These are phyloP conservation scores for Pelusios castaneus DNA, from an alignment of 2,113 vertebrate genomes.

Conservation along the genomic window DNA sequence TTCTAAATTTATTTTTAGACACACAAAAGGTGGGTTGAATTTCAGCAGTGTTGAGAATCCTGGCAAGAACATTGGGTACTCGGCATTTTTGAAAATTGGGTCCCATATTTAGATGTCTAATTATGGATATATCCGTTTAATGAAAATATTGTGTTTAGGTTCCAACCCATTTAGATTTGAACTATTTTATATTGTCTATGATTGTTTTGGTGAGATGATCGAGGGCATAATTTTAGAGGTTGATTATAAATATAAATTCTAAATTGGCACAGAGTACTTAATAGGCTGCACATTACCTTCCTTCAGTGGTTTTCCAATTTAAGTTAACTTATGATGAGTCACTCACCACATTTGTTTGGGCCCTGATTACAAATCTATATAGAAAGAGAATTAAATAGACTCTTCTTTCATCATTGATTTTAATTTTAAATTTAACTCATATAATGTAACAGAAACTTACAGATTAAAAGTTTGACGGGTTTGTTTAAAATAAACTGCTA, in stretches of 20 bases:
- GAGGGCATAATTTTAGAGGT: constrained; percentile 36
- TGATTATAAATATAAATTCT: constrained; percentile 60
- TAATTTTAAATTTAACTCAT: constrained; percentile 68
- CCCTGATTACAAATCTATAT: constrained; percentile 68
- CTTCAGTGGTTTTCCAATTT: constrained; percentile 68
- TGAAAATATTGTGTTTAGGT: not conserved
- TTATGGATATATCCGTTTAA: not conserved
- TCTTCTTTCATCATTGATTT: constrained; percentile 74
- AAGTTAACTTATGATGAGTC: constrained; percentile 65
- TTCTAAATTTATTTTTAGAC: not conserved
- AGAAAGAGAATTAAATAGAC: constrained; percentile 60
- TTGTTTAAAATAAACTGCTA: constrained; percentile 29
- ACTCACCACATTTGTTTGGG: constrained; percentile 54
- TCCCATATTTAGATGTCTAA: not conserved
- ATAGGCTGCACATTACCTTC: constrained; percentile 58
- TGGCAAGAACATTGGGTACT: not conserved
- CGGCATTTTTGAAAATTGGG: not conserved
- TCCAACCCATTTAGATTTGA: not conserved
- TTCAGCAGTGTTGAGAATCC: not conserved
- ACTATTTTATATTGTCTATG: not conserved
- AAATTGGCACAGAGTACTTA: constrained; percentile 50
- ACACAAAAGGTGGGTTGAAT: not conserved
- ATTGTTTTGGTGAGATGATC: constrained; percentile 1
- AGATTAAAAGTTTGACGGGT: constrained; percentile 48
- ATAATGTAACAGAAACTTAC: constrained; percentile 33